Percentiles rank a stretch among this genome's conserved stretches.
Evolutionary conservation across 1,140 invertebrate genomes (phyloP).

Genomic region (Drosophila orosa): DNA sequence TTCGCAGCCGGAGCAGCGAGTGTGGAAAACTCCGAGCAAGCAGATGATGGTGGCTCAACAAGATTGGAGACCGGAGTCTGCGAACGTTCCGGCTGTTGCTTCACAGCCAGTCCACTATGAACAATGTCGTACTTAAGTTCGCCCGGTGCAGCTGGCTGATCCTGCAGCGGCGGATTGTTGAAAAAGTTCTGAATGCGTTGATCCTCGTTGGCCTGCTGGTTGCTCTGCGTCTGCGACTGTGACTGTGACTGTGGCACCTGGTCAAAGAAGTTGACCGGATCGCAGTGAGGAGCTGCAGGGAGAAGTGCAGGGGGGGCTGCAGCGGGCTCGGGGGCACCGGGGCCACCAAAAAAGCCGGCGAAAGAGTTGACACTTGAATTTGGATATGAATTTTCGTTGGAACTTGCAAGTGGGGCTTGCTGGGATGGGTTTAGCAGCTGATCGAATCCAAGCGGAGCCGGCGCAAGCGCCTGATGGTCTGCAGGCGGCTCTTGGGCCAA

Average conservation of each 20-base stretch:
- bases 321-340: constrained; percentile 7
- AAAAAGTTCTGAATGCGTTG: constrained; percentile 83
- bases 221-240: constrained; percentile 8
- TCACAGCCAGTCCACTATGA: constrained; percentile 67
- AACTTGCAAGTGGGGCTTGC: constrained; percentile 42
- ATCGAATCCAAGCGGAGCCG: constrained; percentile 67
- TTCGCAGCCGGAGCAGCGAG: constrained; percentile 22
- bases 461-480: background rate
- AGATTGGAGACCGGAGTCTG: constrained; percentile 75
- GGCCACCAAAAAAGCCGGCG: constrained; percentile 50
- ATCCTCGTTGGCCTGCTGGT: constrained; percentile 65
- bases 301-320: background rate
- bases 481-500: constrained; percentile 26
- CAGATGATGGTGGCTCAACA: constrained; percentile 80
- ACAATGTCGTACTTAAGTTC: constrained; percentile 83
- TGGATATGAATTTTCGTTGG: constrained; percentile 44
- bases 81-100: constrained; percentile 59
- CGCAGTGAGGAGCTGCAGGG: constrained; percentile 5
- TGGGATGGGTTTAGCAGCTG: constrained; percentile 53
- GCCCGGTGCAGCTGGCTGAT: constrained; percentile 65
- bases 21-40: constrained; percentile 79
- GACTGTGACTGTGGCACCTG: constrained; percentile 38
- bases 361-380: constrained; percentile 69
- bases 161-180: constrained; percentile 80
- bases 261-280: constrained; percentile 66